Conservation (phyloP, 2,888 invertebrate species). For the Orthonevra nobilis region DNA sequence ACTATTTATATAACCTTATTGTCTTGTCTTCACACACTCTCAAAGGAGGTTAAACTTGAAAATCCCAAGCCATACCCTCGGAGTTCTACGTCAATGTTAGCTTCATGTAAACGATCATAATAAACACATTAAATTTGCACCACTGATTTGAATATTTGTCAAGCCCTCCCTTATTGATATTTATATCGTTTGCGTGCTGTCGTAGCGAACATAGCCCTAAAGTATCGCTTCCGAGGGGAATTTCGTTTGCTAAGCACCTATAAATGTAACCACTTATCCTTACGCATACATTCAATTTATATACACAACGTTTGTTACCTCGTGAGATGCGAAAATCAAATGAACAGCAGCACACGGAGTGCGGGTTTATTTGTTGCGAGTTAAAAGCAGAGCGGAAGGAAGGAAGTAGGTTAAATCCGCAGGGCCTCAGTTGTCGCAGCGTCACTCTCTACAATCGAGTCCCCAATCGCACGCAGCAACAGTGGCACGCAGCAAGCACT, state of each 20-base stretch:
- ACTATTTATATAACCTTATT: no score
- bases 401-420: conserved; percentile 16
- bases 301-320: not conserved
- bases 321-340: not conserved
- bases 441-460: conserved; percentile 22
- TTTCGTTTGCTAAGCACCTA: conserved; percentile 48
- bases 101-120: conserved; percentile 56
- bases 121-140: conserved; percentile 55
- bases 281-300: conserved; percentile 7
- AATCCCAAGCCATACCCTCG: not conserved
- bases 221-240: not conserved
- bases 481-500: conserved; percentile 7
- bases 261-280: conserved; percentile 48
- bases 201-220: no score
- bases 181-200: conserved; percentile 24
- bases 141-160: conserved; percentile 63
- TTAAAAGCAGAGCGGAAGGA: not conserved
- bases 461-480: not conserved
- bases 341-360: no score
- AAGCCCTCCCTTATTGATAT: conserved; percentile 44
- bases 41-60: no score
- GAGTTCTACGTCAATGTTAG: conserved; percentile 29
- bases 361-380: no score
- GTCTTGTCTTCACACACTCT: no score
- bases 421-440: conserved; percentile 23